Conservation (phyloP, 2,888 invertebrate genomes). For the Opisthograptis luteolata region DNA sequence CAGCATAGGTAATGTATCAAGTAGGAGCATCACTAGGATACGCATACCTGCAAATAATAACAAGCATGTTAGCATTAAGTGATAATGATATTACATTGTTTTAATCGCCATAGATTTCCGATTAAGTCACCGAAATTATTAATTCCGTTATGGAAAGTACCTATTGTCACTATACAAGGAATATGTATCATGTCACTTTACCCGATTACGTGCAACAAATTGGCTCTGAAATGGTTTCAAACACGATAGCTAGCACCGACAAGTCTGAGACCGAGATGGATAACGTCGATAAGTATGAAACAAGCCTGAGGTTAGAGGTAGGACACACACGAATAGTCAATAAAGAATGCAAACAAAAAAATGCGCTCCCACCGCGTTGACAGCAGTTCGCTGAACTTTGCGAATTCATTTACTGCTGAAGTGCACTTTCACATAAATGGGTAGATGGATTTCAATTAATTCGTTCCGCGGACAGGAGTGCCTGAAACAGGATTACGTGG, state of each 20-base stretch:
- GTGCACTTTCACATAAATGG: slow-evolving; percentile 44
- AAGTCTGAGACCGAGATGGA: slow-evolving; percentile 13
- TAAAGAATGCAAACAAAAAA: slow-evolving; percentile 12
- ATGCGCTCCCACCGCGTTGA: slow-evolving; percentile 6
- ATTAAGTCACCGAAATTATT: background rate
- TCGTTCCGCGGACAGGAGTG: slow-evolving; percentile 35
- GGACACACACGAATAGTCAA: slow-evolving; percentile 7
- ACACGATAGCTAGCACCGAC: slow-evolving; percentile 14
- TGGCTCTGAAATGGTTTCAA: slow-evolving; percentile 14
- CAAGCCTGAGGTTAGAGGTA: slow-evolving; percentile 3
- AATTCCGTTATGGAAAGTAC: background rate
- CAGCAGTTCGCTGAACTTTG: slow-evolving; percentile 34
- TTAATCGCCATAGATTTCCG: too few relatives aligned
- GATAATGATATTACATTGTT: too few relatives aligned
- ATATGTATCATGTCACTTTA: background rate
- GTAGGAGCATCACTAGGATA: slow-evolving; percentile 98
- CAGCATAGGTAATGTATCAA: slow-evolving; percentile 99
- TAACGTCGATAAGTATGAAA: slow-evolving; percentile 19
- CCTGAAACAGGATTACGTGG: slow-evolving; percentile 41
- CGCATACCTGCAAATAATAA: slow-evolving; percentile 92
- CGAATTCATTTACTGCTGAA: slow-evolving; percentile 46
- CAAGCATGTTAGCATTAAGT: background rate
- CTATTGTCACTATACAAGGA: background rate
- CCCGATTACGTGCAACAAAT: slow-evolving; percentile 13
- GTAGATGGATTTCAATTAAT: slow-evolving; percentile 55